A percentile compares a stretch with the other conserved stretches of the same genome.
Evolutionary conservation across 2,888 invertebrate genomes (phyloP).

Genomic region (Neoitamus cyanurus): DNA sequence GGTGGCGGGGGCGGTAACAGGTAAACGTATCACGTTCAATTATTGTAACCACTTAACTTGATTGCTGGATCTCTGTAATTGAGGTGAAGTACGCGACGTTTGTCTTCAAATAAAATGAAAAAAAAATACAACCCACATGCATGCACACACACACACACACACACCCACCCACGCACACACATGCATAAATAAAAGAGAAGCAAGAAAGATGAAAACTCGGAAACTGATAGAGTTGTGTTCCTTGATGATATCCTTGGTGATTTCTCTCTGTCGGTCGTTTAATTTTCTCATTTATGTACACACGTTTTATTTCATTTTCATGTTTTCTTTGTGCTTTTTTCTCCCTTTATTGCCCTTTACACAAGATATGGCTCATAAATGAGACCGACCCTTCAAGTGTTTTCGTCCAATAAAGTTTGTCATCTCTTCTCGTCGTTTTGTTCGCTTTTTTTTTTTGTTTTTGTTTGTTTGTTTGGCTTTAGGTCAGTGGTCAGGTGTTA

Average conservation of each 20-base stretch:
- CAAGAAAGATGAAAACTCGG: not conserved
- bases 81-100: conserved; percentile 27
- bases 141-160: not conserved
- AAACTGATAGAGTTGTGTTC: not conserved
- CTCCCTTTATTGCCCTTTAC: too few relatives aligned
- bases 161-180: not conserved
- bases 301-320: not conserved
- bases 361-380: too few relatives aligned
- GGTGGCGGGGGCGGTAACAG: not conserved
- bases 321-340: too few relatives aligned
- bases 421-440: too few relatives aligned
- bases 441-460: too few relatives aligned
- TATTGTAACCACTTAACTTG: conserved; percentile 39
- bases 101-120: conserved; percentile 11
- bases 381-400: too few relatives aligned
- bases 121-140: too few relatives aligned
- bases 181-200: not conserved
- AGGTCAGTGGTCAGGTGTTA: too few relatives aligned
- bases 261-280: too few relatives aligned
- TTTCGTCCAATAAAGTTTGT: too few relatives aligned
- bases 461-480: too few relatives aligned
- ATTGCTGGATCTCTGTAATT: conserved; percentile 37
- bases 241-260: too few relatives aligned
- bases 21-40: conserved; percentile 25
- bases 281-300: not conserved